Conservation (phyloP, 2,888 invertebrate species). For the Dolichopus griseipennis region DNA sequence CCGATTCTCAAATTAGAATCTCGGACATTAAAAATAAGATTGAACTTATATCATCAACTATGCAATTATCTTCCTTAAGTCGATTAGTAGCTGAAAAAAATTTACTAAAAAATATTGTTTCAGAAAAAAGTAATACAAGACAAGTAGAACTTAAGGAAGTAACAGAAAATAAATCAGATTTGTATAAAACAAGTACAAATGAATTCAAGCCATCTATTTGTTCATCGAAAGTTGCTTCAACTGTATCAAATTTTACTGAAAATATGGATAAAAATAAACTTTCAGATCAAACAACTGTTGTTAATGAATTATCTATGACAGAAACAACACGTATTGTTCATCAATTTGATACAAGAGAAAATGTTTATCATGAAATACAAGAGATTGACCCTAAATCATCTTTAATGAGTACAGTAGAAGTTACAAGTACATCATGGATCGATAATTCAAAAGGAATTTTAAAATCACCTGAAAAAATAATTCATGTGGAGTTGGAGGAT, state of each 20-base stretch:
- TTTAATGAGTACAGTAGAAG: slow-evolving; percentile 16
- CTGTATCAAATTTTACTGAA: neutral
- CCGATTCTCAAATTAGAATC: neutral
- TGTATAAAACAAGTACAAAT: neutral
- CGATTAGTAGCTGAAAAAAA: slow-evolving; percentile 18
- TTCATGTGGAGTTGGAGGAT: no score
- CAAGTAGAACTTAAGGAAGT: neutral
- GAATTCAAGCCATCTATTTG: neutral
- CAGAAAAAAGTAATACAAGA: neutral
- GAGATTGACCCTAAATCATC: neutral
- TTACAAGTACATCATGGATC: neutral
- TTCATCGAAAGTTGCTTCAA: neutral
- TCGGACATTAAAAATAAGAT: neutral
- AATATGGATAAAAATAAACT: no score
- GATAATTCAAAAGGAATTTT: neutral
- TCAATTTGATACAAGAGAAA: no score
- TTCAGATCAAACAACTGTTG: neutral
- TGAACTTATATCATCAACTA: neutral
- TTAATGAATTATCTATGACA: neutral
- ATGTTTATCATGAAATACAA: no score
- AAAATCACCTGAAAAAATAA: neutral
- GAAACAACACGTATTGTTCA: neutral
- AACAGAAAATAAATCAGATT: neutral
- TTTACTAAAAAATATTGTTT: slow-evolving; percentile 12
- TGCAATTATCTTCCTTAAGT: slow-evolving; percentile 13